Evolutionary conservation across 2,797 vertebrate species (phyloP).

Genomic region (Halcyon smyrnensis): DNA sequence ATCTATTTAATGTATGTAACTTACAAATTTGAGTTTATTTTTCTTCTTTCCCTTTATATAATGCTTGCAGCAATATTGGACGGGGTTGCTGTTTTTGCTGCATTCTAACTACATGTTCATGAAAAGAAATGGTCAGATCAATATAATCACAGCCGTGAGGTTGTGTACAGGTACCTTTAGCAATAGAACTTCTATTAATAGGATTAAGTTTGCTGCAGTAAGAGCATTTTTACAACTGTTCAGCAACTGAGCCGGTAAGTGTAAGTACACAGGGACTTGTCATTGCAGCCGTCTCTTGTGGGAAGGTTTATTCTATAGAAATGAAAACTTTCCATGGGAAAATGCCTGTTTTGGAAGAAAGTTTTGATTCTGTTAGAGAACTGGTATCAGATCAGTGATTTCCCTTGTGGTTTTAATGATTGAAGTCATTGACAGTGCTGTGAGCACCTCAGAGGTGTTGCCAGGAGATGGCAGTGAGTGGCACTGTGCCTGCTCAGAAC

Average conservation of each 20-base stretch:
- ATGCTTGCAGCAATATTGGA: neutral
- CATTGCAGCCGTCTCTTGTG: neutral
- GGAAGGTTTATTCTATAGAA: neutral
- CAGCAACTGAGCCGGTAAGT: rapidly evolving
- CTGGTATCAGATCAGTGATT: neutral
- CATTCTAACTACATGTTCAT: neutral
- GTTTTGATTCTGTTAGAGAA: neutral
- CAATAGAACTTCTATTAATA: neutral
- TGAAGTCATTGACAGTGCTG: neutral
- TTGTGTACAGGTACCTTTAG: neutral
- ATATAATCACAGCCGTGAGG: neutral
- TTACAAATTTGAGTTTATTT: neutral
- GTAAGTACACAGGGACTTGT: neutral
- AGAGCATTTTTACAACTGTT: neutral
- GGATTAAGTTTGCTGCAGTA: neutral
- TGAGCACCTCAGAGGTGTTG: neutral
- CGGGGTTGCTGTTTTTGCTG: neutral
- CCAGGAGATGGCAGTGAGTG: neutral
- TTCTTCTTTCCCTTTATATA: neutral
- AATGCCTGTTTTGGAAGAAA: neutral
- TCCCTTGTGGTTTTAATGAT: neutral
- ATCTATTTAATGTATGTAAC: neutral
- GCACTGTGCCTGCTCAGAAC: neutral
- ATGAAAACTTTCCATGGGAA: neutral
- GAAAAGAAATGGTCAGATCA: neutral